Percentiles rank a stretch among this genome's conserved stretches.
phyloP scores from a whole-genome alignment of 2,888 invertebrate species.

The Caenorhabditis panamensis region DNA sequence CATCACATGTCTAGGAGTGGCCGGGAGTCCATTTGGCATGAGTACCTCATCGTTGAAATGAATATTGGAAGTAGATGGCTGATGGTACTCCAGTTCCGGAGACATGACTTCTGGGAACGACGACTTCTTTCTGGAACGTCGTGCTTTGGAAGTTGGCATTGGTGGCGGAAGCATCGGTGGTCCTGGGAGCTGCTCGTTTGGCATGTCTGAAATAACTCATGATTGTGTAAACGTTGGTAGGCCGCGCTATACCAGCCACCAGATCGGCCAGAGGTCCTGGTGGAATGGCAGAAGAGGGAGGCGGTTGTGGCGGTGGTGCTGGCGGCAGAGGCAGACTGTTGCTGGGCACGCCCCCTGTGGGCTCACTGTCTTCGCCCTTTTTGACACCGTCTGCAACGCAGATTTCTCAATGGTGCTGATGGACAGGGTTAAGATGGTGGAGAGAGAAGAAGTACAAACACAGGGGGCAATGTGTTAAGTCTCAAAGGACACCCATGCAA shows the following conservation, averaged over 20 bases:
- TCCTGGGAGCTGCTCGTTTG: not conserved
- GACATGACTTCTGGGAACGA: too few relatives aligned
- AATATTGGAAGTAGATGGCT: not conserved
- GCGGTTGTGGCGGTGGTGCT: not conserved
- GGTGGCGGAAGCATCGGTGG: not conserved
- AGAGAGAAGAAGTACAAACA: not conserved
- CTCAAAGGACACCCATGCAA: not conserved
- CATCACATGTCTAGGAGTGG: not conserved
- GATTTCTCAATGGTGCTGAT: not conserved
- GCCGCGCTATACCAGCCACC: slow-evolving; percentile 5
- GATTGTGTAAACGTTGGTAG: not conserved
- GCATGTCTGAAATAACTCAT: slow-evolving; percentile 1
- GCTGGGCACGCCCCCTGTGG: not conserved
- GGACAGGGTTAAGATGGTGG: not conserved
- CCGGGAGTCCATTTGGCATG: too few relatives aligned
- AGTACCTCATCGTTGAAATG: too few relatives aligned
- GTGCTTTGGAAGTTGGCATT: not conserved
- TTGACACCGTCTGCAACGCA: slow-evolving; percentile 13
- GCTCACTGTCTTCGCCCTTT: not conserved
- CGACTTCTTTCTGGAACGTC: not conserved
- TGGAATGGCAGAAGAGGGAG: not conserved
- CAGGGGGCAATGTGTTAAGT: not conserved
- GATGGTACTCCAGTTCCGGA: not conserved
- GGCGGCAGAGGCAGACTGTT: not conserved
- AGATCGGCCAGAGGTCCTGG: slow-evolving; percentile 14